A percentile compares a stretch with the other conserved stretches of the same genome.
Evolutionary conservation across 1,140 invertebrate genomes (phyloP).

Genomic region (Drosophila kohkoa): DNA sequence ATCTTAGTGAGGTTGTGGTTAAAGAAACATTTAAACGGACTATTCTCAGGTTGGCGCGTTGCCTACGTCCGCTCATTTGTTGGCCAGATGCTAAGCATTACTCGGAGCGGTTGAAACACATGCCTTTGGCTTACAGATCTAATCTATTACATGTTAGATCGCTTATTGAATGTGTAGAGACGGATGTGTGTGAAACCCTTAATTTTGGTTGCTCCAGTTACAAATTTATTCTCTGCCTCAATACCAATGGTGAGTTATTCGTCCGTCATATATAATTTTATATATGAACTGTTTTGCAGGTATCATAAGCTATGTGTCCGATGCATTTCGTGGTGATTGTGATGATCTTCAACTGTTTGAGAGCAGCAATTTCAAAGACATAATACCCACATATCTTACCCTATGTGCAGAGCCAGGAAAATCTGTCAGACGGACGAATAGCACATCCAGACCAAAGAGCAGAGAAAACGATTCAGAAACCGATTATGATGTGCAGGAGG

Average conservation of each 20-base stretch:
- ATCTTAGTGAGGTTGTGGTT: slow-evolving; percentile 67
- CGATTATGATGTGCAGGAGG: slow-evolving; percentile 7
- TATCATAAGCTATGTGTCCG: slow-evolving; percentile 76
- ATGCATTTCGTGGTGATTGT: slow-evolving; percentile 70
- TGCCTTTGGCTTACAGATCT: slow-evolving; percentile 68
- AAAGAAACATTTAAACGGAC: slow-evolving; percentile 69
- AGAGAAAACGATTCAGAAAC: slow-evolving; percentile 45
- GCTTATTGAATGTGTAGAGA: slow-evolving; percentile 81
- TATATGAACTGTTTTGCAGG: slow-evolving; percentile 36
- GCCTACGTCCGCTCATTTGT: slow-evolving; percentile 66
- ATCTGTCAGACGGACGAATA: slow-evolving; percentile 42
- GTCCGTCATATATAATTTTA: too few relatives aligned
- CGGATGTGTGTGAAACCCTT: slow-evolving; percentile 58
- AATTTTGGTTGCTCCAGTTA: slow-evolving; percentile 68
- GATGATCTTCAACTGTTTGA: slow-evolving; percentile 79
- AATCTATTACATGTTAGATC: slow-evolving; percentile 77
- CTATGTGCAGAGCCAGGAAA: slow-evolving; percentile 78
- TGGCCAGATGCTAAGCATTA: slow-evolving; percentile 75
- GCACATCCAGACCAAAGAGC: slow-evolving; percentile 6
- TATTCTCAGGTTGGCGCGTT: slow-evolving; percentile 63
- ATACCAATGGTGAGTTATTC: slow-evolving; percentile 66
- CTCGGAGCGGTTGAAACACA: slow-evolving; percentile 73
- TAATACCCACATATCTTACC: slow-evolving; percentile 75
- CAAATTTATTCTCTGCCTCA: slow-evolving; percentile 78
- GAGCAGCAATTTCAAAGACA: slow-evolving; percentile 64